Evolutionary conservation across 2,797 vertebrate species (phyloP).

Genomic region (Tenualosa thibaudeaui): DNA sequence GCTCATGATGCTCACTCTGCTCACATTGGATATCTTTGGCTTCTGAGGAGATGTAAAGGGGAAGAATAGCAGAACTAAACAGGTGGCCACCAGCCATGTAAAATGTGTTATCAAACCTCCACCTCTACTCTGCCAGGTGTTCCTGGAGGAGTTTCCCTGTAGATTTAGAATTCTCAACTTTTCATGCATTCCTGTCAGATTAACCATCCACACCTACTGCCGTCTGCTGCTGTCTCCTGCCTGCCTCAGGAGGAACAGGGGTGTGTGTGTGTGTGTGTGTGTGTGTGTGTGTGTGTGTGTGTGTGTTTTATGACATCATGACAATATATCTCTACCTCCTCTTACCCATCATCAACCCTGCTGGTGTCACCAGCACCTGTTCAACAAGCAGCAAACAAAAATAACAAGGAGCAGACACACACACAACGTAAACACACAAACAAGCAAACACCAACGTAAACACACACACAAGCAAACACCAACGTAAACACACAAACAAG

Average conservation of each 20-base stretch:
- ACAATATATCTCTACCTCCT: too few species aligned
- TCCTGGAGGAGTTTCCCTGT: constrained; percentile 45
- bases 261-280: constrained; percentile 31
- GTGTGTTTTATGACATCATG: not conserved
- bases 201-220: too few species aligned
- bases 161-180: constrained; percentile 33
- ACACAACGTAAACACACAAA: not conserved
- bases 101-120: not conserved
- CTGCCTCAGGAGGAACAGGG: constrained; percentile 23
- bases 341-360: not conserved
- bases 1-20: too few species aligned
- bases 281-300: constrained; percentile 2
- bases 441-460: too few species aligned
- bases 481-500: too few species aligned
- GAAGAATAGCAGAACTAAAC: too few species aligned
- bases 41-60: too few species aligned
- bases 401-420: not conserved
- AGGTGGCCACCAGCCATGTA: too few species aligned
- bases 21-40: too few species aligned
- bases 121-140: not conserved
- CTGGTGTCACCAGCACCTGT: not conserved
- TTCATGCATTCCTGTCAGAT: too few species aligned
- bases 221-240: not conserved
- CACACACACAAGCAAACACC: too few species aligned
- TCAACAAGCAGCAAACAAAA: not conserved